Evolutionary conservation across 2,113 vertebrate species (phyloP).

Genomic region (Elachura formosa): DNA sequence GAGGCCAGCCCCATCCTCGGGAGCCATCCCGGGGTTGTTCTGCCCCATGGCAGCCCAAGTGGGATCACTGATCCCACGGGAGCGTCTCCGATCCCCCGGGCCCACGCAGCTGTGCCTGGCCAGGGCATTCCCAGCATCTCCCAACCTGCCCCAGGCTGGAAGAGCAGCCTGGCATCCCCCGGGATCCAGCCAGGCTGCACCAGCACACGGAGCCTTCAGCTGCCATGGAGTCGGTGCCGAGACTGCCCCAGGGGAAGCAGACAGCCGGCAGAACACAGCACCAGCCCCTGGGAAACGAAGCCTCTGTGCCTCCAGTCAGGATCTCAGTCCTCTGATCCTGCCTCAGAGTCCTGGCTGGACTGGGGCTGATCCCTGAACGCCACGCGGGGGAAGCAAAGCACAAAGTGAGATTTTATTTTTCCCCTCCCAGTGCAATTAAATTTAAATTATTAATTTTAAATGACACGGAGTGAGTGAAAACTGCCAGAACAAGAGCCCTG

Average conservation of each 20-base stretch:
- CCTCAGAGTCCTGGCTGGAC: not conserved
- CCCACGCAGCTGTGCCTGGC: not conserved
- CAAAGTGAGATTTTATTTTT: not conserved
- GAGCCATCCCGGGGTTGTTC: rapidly evolving
- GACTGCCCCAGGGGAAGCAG: not conserved
- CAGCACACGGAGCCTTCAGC: not conserved
- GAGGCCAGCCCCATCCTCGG: not conserved
- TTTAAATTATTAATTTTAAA: not conserved
- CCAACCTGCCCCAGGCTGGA: not conserved
- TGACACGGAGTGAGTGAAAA: not conserved
- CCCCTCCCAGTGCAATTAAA: not conserved
- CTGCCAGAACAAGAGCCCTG: not conserved
- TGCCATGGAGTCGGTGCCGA: not conserved
- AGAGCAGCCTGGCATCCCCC: not conserved
- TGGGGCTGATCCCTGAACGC: not conserved
- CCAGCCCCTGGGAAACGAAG: constrained; percentile 17
- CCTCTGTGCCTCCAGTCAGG: not conserved
- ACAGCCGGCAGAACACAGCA: not conserved
- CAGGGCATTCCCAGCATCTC: too few relatives aligned
- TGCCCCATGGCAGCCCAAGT: rapidly evolving
- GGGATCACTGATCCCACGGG: rapidly evolving
- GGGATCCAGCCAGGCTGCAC: not conserved
- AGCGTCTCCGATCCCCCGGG: rapidly evolving
- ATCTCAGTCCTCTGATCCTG: not conserved
- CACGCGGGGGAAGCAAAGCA: not conserved